Evolutionary conservation across 2,888 invertebrate species (phyloP), one percentile per base, ranked within the genome.

Genomic region (Tribolium freemani): DNA sequence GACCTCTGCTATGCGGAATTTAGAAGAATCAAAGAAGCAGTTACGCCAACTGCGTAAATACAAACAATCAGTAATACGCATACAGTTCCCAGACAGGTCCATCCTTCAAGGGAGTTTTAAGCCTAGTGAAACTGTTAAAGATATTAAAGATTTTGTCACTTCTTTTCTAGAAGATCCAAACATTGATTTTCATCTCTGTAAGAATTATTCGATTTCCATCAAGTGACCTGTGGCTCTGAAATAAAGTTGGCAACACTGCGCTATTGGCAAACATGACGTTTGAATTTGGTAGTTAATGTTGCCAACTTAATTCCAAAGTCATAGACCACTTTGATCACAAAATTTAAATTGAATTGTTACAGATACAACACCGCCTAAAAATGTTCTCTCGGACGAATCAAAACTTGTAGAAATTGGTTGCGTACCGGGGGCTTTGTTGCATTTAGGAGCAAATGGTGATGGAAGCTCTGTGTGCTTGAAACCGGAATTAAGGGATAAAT

Each of bases 291-390:
- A n/a, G n/a, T n/a, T n/a, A n/a, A n/a, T n/a, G n/a, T n/a, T n/a
- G n/a, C n/a, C n/a, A n/a, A n/a, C n/a, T n/a, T n/a, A n/a, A n/a
- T n/a, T n/a, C n/a, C n/a, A n/a, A n/a, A 16, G 16, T 16, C 16
- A 16, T 1, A 16, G 2, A 16, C 16, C 2, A 16, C 16, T 16
- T 16, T 16, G 16, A 16, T 16, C 16, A 16, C 16, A 48, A 2
- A n/a, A 2, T 30, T 20, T 63, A 8, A 61, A 6, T 21, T 10
- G 8, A 11, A 61, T 58, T 73, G 77, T 87, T 87, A 75, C 85
- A 96, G 96, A 94, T 88, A 93, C 93, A 44, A 92, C 95, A 10
- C 96, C 97, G n/a, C 93, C 96, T 6, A 95, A 94, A 85, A 89
- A 88, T 76, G 87, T 92, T 73, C 86, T 97, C 50, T 87, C 90